Evolutionary conservation across 2,797 vertebrate species (phyloP).

Genomic region (Epinephelus coioides): DNA sequence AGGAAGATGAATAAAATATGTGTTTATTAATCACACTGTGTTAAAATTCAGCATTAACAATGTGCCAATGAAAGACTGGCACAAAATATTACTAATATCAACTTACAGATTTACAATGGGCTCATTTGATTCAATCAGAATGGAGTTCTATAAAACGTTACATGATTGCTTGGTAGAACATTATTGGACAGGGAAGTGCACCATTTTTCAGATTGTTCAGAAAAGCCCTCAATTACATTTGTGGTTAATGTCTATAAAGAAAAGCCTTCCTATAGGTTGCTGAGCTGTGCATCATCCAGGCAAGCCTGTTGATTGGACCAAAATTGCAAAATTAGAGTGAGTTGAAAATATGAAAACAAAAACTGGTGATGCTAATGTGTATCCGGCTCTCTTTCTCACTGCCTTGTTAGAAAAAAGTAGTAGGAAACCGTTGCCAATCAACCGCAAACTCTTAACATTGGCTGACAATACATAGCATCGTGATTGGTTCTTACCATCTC

Average conservation of each 20-base stretch:
- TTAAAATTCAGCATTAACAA: conserved; percentile 52
- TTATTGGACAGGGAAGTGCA: conserved; percentile 1
- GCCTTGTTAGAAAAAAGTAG: background rate
- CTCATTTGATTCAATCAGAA: conserved; percentile 15
- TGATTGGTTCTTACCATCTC: conserved; percentile 92
- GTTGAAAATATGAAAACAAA: background rate
- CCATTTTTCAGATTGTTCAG: conserved; percentile 27
- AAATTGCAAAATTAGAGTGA: conserved; percentile 37
- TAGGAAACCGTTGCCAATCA: background rate
- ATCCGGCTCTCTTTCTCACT: background rate
- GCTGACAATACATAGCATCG: background rate
- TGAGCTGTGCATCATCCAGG: conserved; percentile 57
- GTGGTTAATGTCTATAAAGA: conserved; percentile 24
- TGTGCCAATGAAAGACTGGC: conserved; percentile 23
- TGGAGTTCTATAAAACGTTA: conserved; percentile 1
- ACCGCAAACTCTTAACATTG: background rate
- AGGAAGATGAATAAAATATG: conserved; percentile 32
- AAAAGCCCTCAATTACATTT: conserved; percentile 9
- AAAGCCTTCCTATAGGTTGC: conserved; percentile 48
- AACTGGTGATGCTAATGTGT: background rate
- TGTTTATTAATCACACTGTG: conserved; percentile 73
- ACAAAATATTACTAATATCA: conserved; percentile 1
- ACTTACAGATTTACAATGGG: conserved; percentile 27
- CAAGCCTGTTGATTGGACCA: conserved; percentile 63
- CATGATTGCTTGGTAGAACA: background rate